phyloP scores from a whole-genome alignment of 2,113 vertebrate species.

The Corythoichthys haematopterus region DNA sequence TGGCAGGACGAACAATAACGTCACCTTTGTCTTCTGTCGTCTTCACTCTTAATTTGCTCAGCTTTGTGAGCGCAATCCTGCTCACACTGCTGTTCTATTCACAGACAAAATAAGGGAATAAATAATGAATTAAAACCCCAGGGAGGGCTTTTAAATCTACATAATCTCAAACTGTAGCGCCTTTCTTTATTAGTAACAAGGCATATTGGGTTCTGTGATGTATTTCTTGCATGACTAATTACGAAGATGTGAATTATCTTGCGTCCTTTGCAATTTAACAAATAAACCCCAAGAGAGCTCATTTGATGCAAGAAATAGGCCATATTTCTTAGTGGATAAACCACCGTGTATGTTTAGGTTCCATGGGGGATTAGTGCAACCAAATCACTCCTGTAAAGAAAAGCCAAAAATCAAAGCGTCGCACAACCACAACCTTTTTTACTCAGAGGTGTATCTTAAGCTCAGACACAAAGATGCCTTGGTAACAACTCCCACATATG shows the following conservation, averaged over 20 bases:
- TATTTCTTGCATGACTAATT: conserved; percentile 72
- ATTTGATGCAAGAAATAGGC: conserved; percentile 72
- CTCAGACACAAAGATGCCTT: conserved; percentile 30
- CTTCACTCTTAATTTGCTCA: conserved; percentile 63
- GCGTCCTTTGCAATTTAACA: conserved; percentile 69
- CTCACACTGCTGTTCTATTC: conserved; percentile 51
- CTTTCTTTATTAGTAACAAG: conserved; percentile 67
- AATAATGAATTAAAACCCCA: conserved; percentile 64
- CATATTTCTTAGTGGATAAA: conserved; percentile 63
- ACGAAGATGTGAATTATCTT: conserved; percentile 67
- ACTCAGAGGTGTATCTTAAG: conserved; percentile 26
- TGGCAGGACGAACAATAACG: conserved; percentile 37
- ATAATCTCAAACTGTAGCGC: conserved; percentile 70
- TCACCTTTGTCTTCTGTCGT: conserved; percentile 52
- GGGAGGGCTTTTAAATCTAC: conserved; percentile 69
- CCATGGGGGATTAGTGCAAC: conserved; percentile 50
- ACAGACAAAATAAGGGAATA: conserved; percentile 61
- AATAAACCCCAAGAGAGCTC: conserved; percentile 68
- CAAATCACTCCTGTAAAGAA: conserved; percentile 58
- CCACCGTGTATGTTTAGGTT: conserved; percentile 46
- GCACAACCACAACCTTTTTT: conserved; percentile 46
- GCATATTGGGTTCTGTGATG: conserved; percentile 67
- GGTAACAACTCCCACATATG: conserved; percentile 13
- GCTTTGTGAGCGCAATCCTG: conserved; percentile 50
- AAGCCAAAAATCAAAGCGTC: conserved; percentile 48